These are phyloP conservation scores for Helicoverpa armigera DNA, from an alignment of 1,140 invertebrate species.

Conservation along the genomic window DNA sequence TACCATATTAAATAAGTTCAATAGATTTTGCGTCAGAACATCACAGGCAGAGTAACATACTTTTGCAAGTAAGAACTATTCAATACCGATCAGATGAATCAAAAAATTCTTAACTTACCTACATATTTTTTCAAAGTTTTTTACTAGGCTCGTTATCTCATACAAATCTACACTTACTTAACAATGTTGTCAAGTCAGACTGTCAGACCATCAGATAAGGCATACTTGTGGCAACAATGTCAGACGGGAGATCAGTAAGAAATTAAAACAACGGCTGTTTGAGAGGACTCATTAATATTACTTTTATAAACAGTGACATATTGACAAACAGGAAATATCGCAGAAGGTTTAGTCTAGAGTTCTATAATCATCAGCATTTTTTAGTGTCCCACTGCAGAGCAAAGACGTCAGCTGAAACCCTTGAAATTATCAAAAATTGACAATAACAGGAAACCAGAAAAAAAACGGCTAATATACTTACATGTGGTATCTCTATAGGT, in stretches of 20 bases:
- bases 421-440: no score
- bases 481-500: no score
- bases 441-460: no score
- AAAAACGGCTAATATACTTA: no score
- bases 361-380: no score
- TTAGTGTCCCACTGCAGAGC: no score
- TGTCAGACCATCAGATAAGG: conserved; percentile 19
- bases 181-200: conserved; percentile 20
- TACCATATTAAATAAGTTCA: no score
- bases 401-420: no score
- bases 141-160: background rate
- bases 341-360: background rate
- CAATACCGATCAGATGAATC: no score
- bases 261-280: conserved; percentile 9
- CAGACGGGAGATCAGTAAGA: conserved; percentile 6
- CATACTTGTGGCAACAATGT: conserved; percentile 23
- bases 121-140: background rate
- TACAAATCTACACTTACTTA: background rate
- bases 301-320: conserved; percentile 2
- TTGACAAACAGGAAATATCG: background rate
- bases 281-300: conserved; percentile 24
- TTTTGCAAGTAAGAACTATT: no score
- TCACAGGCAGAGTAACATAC: no score
- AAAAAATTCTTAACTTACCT: background rate
- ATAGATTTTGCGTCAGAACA: no score